Conservation (phyloP, 2,888 invertebrate genomes). For the Pandemis corylana region DNA sequence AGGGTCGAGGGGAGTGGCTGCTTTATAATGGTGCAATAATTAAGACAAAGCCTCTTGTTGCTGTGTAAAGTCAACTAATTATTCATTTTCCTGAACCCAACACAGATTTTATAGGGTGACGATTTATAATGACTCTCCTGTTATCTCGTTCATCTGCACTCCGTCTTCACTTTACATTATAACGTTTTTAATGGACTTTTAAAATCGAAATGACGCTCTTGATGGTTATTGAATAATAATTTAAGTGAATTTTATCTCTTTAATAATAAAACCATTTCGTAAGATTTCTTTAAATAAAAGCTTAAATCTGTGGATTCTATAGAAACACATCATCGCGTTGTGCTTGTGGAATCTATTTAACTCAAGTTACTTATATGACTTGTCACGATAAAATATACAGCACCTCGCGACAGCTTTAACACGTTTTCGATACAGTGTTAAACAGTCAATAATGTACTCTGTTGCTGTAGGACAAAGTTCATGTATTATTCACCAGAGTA, state of each 20-base stretch:
- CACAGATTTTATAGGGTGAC: conserved; percentile 75
- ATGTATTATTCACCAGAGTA: background rate
- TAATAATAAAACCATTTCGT: conserved; percentile 20
- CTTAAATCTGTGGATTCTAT: background rate
- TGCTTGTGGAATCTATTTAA: conserved; percentile 8
- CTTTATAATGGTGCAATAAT: conserved; percentile 81
- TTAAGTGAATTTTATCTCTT: conserved; percentile 34
- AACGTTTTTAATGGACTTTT: conserved; percentile 39
- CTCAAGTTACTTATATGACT: conserved; percentile 13
- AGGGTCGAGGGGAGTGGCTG: conserved; percentile 69
- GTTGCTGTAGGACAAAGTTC: background rate
- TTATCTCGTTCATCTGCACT: conserved; percentile 37
- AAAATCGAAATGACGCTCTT: conserved; percentile 31
- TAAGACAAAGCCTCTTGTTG: conserved; percentile 80
- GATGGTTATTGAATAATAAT: conserved; percentile 41
- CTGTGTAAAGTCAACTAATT: conserved; percentile 73
- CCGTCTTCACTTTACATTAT: conserved; percentile 38
- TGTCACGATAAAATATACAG: conserved; percentile 26
- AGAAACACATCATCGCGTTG: background rate
- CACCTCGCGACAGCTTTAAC: conserved; percentile 6
- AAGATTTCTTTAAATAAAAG: conserved; percentile 11
- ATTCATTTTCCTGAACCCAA: conserved; percentile 71
- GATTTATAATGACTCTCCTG: conserved; percentile 65
- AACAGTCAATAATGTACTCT: background rate
- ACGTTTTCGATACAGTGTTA: background rate